Evolutionary conservation across 2,113 vertebrate species (phyloP).

Genomic region (Coreoperca whiteheadi): DNA sequence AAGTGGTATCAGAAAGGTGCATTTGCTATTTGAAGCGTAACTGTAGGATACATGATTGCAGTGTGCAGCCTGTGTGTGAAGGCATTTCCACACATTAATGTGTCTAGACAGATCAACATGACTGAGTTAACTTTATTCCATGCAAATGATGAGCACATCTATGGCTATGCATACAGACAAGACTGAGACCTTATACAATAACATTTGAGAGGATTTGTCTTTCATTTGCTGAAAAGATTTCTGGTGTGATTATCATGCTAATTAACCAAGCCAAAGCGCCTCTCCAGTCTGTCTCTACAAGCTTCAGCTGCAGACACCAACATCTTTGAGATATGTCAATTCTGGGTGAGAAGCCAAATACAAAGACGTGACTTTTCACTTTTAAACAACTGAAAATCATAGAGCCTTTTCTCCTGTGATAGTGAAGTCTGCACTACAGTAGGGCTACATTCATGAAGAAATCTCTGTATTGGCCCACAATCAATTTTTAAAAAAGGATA

Average conservation of each 20-base stretch:
- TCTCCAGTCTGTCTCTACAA: conserved; percentile 50
- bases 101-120: conserved; percentile 56
- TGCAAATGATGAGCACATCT: conserved; percentile 67
- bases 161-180: conserved; percentile 30
- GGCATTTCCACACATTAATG: conserved; percentile 43
- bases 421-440: background rate
- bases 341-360: conserved; percentile 28
- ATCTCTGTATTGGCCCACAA: background rate
- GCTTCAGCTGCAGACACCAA: conserved; percentile 52
- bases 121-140: conserved; percentile 58
- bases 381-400: background rate
- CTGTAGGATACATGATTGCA: background rate
- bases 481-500: background rate
- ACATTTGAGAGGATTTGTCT: conserved; percentile 60
- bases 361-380: conserved; percentile 18
- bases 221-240: conserved; percentile 71
- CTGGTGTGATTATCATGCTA: conserved; percentile 79
- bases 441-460: background rate
- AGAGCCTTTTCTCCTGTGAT: background rate
- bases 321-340: conserved; percentile 31
- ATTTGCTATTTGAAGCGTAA: background rate
- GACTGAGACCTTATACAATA: conserved; percentile 57
- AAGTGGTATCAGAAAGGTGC: background rate
- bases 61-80: conserved; percentile 26
- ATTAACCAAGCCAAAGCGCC: conserved; percentile 58